Evolutionary conservation across 30 jellyfish, hydroid and myxozoan species (phyloP).

Genomic region (Aurelia aurita complex sp. Pacific): DNA sequence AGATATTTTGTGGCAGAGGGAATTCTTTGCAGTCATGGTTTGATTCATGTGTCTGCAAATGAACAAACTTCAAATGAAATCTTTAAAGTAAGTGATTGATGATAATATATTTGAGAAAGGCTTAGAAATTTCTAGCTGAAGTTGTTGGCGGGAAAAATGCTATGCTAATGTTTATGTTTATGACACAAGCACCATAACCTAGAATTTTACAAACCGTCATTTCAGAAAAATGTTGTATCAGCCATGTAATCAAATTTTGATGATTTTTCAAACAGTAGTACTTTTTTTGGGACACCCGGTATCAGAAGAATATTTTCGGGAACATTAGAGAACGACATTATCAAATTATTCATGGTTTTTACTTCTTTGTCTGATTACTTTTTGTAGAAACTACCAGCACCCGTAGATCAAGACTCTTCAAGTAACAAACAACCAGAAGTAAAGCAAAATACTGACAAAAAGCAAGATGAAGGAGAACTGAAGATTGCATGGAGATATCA

Average conservation of each 20-base stretch:
- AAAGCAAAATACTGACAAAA: not conserved
- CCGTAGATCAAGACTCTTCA: constrained; percentile 25
- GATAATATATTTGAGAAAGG: too few species aligned
- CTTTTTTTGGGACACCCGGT: too few species aligned
- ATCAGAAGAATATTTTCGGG: not conserved
- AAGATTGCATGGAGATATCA: constrained; percentile 95
- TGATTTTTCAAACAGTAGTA: too few species aligned
- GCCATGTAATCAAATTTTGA: too few species aligned
- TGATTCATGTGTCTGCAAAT: constrained; percentile 48
- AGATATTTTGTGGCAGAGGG: constrained; percentile 91
- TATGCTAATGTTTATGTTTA: too few species aligned
- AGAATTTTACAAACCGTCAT: too few species aligned
- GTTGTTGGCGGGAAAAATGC: too few species aligned
- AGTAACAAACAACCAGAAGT: not conserved
- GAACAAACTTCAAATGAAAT: constrained; percentile 33
- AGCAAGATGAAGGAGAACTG: constrained; percentile 57
- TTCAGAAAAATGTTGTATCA: too few species aligned
- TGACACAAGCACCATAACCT: too few species aligned
- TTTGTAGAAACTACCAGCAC: constrained; percentile 61
- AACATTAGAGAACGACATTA: not conserved
- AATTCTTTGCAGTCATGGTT: constrained; percentile 50
- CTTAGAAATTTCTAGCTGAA: too few species aligned
- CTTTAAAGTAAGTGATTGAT: constrained; percentile 17
- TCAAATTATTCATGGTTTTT: not conserved
- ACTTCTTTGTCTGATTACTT: not conserved